Conservation (phyloP, 2,113 vertebrate genomes). For the Empidonax traillii region DNA sequence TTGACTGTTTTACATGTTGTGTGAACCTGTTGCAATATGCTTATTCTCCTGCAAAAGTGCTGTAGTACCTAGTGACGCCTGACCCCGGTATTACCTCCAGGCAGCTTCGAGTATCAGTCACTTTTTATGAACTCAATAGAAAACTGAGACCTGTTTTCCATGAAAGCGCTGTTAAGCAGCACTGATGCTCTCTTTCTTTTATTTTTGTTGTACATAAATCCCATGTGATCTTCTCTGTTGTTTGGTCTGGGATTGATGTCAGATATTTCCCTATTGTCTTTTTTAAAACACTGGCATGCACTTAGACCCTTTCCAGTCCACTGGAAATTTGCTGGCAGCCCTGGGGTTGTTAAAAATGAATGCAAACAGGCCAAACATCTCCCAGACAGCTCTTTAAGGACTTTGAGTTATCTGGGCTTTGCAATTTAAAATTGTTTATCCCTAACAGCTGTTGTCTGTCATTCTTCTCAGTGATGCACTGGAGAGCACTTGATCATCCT, state of each 20-base stretch:
- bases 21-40: background rate
- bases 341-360: background rate
- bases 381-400: background rate
- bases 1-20: fast-evolving
- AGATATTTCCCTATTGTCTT: background rate
- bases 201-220: background rate
- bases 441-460: slow-evolving; percentile 27
- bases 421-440: slow-evolving; percentile 19
- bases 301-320: background rate
- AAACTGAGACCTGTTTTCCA: background rate
- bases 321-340: background rate
- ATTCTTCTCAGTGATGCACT: background rate
- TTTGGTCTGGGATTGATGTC: background rate
- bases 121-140: background rate
- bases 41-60: background rate
- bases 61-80: background rate
- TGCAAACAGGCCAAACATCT: background rate
- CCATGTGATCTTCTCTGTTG: background rate
- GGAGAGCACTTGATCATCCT: slow-evolving; percentile 8
- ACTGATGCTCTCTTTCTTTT: background rate
- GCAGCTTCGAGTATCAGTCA: background rate
- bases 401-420: background rate
- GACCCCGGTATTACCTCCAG: background rate
- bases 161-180: background rate
- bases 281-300: background rate